Evolutionary conservation across 2,888 invertebrate species (phyloP).

Genomic region (Desoria tigrina): DNA sequence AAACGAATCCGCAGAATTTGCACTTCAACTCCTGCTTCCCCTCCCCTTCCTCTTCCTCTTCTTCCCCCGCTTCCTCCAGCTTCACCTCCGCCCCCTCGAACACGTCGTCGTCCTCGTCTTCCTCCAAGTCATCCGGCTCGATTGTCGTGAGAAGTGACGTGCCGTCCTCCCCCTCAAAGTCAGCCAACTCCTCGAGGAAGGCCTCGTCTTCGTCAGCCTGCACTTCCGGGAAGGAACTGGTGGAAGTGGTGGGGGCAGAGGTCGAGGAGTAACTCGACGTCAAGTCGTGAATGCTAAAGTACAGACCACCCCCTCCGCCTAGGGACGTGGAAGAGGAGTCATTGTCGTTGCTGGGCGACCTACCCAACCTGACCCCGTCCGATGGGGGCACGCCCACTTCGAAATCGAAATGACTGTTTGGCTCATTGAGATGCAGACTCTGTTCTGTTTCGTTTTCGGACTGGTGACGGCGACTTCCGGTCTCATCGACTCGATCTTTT

Average conservation of each 20-base stretch:
- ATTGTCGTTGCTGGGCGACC: too few relatives aligned
- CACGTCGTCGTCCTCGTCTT: neutral
- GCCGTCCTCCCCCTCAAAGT: neutral
- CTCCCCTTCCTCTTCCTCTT: conserved; percentile 20
- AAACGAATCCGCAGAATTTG: conserved; percentile 46
- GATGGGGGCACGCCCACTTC: too few relatives aligned
- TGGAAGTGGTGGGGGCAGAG: neutral
- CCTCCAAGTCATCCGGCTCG: neutral
- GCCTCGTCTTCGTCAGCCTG: neutral
- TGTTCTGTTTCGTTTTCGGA: too few relatives aligned
- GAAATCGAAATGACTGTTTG: too few relatives aligned
- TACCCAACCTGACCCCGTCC: neutral
- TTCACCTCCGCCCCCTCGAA: too few relatives aligned
- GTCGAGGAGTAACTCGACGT: neutral
- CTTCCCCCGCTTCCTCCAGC: neutral
- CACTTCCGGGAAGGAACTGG: neutral
- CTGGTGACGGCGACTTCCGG: too few relatives aligned
- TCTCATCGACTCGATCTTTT: too few relatives aligned
- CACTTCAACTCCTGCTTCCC: conserved; percentile 43
- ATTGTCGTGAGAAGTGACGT: neutral
- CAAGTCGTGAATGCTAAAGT: neutral
- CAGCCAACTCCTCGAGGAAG: neutral
- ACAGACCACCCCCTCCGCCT: neutral
- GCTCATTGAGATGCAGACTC: too few relatives aligned
- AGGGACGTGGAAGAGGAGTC: neutral